Base-by-base conservation (phyloP, 2,113 vertebrate species). In the Ochotona princeps region DNA sequence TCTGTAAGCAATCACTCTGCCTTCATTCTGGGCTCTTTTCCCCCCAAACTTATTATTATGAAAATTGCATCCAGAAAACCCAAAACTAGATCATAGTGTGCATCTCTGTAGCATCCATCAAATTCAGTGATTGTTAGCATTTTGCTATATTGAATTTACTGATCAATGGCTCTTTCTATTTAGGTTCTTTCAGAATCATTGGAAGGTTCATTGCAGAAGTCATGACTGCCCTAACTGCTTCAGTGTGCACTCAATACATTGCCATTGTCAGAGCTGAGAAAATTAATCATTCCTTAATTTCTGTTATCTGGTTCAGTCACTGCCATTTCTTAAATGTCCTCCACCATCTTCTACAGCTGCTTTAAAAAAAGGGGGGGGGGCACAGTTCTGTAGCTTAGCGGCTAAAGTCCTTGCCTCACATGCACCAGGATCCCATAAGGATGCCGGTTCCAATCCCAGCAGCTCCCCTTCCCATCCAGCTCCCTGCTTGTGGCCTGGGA, bases 1-100 rank as follows among this genome's bases (percentile, higher is more conserved):
- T 93, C 92, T 90, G 57, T 73, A 87, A 96, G 91, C 70, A 94
- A 94, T 85, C 84, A 75, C 51, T 47, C 60, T 90, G 80, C 91
- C 83, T 35, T 86, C n/a, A 44, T 30, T 66, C 76, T 6, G 32
- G 35, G 28, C 54, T 32, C 66, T 30, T 76, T 85, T 18, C 49
- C 57, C 23, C 38, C 7, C 2, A 54, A 66, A 82, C 60, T 70
- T 87, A 92, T 91, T 87, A 67, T 75, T 63, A 87, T 74, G 89
- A 94, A 96, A 92, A 94, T 80, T 70, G 51, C 35, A 87, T 28
- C 11, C 65, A 79, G 87, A 82, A 95, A 91, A 49, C 69, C 85
- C 70, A 17, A 84, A 91, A 82, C 69, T 75, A 15, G 73, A 57
- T 66, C 74, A 79, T 35, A 60, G 65, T 20, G 11, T 35, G 78